A percentile compares a stretch with the other conserved stretches of the same genome.
Conservation (phyloP, 2,888 invertebrate species). For the Ochropleura plecta region DNA sequence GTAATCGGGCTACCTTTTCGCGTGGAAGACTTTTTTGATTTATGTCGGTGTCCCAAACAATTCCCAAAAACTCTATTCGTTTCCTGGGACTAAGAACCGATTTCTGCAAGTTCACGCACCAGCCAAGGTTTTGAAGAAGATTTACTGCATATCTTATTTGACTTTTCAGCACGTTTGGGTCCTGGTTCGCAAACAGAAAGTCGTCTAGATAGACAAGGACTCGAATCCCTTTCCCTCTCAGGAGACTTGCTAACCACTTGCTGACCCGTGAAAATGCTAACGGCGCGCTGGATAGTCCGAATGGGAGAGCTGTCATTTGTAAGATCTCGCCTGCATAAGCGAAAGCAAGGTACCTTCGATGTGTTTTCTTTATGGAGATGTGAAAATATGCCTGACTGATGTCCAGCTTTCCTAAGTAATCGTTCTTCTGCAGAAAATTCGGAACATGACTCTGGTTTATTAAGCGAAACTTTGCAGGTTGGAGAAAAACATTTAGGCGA, state of each 20-base stretch:
- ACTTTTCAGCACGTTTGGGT: conserved; percentile 18
- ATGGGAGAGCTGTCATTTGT: conserved; percentile 55
- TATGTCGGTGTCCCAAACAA: conserved; percentile 52
- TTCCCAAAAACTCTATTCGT: conserved; percentile 54
- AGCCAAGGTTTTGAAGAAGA: conserved; percentile 30
- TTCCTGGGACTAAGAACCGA: conserved; percentile 16
- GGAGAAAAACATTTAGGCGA: conserved; percentile 21
- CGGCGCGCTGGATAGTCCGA: conserved; percentile 53
- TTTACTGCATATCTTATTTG: conserved; percentile 28
- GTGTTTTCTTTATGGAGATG: conserved; percentile 28
- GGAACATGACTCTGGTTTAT: conserved; percentile 38
- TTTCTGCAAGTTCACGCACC: conserved; percentile 43
- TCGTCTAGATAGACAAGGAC: conserved; percentile 48
- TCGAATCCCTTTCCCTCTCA: conserved; percentile 34
- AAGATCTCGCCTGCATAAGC: no score
- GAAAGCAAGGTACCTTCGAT: conserved; percentile 42
- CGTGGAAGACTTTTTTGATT: no score
- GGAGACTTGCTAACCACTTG: conserved; percentile 45
- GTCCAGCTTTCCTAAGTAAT: conserved; percentile 46
- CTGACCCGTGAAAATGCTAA: conserved; percentile 42
- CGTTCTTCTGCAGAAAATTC: conserved; percentile 29
- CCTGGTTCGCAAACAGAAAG: conserved; percentile 45
- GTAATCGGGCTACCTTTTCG: no score
- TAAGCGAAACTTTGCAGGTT: conserved; percentile 39
- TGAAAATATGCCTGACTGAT: conserved; percentile 49